These are phyloP conservation scores for Acanthurus lineatus DNA, from an alignment of 2,797 vertebrate genomes.

Conservation along the genomic window DNA sequence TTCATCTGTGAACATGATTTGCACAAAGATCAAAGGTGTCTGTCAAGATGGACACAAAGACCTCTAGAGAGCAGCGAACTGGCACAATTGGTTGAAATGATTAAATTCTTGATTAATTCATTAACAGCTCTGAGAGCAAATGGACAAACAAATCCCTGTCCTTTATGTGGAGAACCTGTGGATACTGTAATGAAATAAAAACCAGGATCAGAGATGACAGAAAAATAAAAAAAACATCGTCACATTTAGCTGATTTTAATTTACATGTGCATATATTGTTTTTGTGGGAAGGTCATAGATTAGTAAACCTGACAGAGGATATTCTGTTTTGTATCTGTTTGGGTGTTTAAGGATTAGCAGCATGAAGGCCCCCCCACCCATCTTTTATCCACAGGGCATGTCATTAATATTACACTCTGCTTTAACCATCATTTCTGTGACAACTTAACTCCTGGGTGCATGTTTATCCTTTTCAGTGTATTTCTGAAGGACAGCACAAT, in stretches of 20 bases:
- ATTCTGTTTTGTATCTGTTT: constrained; percentile 15
- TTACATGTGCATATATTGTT: constrained; percentile 18
- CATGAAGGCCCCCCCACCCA: background rate
- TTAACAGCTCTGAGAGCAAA: constrained; percentile 47
- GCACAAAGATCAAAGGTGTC: background rate
- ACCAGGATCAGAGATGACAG: constrained; percentile 1
- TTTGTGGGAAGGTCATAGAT: constrained; percentile 11
- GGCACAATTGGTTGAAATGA: background rate
- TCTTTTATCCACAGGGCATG: constrained; percentile 20
- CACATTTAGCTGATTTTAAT: background rate
- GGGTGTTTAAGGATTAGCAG: constrained; percentile 28
- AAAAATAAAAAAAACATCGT: background rate
- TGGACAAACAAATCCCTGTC: constrained; percentile 42
- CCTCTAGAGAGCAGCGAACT: constrained; percentile 17
- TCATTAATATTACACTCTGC: constrained; percentile 26
- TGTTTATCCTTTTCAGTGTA: constrained; percentile 29
- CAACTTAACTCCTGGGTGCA: constrained; percentile 7
- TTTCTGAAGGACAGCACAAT: constrained; percentile 29
- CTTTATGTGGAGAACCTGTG: constrained; percentile 33
- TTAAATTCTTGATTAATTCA: constrained; percentile 36
- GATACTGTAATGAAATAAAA: constrained; percentile 3
- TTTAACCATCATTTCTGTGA: constrained; percentile 29
- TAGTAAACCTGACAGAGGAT: background rate
- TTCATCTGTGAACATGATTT: background rate
- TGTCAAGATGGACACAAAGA: background rate